Conservation (phyloP, 2,888 invertebrate genomes). For the Sinodicranocentrus sp. region DNA sequence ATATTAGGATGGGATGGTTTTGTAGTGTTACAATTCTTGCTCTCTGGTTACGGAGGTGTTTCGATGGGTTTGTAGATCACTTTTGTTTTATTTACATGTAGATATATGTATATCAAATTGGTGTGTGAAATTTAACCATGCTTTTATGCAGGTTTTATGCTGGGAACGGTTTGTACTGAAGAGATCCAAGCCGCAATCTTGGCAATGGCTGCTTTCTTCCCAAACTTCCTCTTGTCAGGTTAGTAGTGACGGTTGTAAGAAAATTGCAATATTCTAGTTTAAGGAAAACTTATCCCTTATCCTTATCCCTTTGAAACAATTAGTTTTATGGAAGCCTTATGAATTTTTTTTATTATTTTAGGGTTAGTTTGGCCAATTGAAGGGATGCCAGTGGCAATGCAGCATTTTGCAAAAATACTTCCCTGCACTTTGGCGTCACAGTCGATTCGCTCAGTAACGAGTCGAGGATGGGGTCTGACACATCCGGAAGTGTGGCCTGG, state of each 20-base stretch:
- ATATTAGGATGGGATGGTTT: conserved; percentile 31
- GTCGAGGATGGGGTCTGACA: conserved; percentile 67
- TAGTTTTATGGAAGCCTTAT: not conserved
- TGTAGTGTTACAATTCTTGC: conserved; percentile 34
- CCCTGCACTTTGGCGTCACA: conserved; percentile 63
- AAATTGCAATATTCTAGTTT: not conserved
- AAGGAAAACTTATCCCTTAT: not conserved
- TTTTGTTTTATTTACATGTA: no score
- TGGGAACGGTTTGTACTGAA: conserved; percentile 93
- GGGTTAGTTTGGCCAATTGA: conserved; percentile 98
- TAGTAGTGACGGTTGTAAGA: no score
- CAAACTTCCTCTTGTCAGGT: conserved; percentile 48
- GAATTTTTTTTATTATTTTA: conserved; percentile 77
- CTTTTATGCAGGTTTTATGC: conserved; percentile 90
- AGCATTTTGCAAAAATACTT: conserved; percentile 80
- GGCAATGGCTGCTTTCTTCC: conserved; percentile 68
- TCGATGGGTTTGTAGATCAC: conserved; percentile 46
- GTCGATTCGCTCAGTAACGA: conserved; percentile 56
- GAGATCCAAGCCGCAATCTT: conserved; percentile 93
- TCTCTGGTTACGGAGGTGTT: conserved; percentile 59
- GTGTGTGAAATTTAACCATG: no score
- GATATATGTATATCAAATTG: no score
- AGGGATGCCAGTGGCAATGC: conserved; percentile 89
- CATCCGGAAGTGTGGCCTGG: conserved; percentile 71
- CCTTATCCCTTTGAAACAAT: not conserved